Evolutionary conservation across 37 sponge, comb jelly and placozoan species (phyloP), one percentile per base, ranked within the genome.

Genomic region (Dysidea cf. avara): DNA sequence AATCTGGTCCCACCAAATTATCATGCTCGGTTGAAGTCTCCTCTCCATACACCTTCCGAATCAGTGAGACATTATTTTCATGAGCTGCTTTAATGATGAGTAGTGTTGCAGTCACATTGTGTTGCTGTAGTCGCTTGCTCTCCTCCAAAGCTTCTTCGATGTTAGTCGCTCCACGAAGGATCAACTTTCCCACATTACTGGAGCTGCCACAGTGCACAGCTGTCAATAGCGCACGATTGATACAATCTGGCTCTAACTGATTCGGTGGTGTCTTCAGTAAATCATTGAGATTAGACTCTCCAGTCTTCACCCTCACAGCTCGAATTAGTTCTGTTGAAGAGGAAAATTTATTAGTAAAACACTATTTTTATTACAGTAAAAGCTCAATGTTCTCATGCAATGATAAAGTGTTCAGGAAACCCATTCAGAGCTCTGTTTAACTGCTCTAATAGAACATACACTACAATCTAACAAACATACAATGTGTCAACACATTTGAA

Each of bases 251-350:
- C 21, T 78, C 64, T 1, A 75, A 12, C 34, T 38, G 38, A 3
- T 83, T 43, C 9, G 5, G 46, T 43, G 46, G 46, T 43, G 46
- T 43, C 46, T 43, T 43, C 46, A 89, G 61, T 0, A 89, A 80
- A 21, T 83, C 80, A 32, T 77, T 79, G 18, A 89, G 48, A 18
- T 52, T 74, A 50, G 66, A 39, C n/a, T 80, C 79, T 62, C 80
- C 49, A 14, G 71, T 83, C 36, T 79, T 68, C 1, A 89, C 90
- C 36, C 79, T 68, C 1, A 89, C 90, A 36, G 81, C 90, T 38
- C 79, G 78, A 24, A 89, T 83, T 28, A 89, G 69, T 17, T 82
- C 90, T 89, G 60, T 5, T 52, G 13, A 0, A 20, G 13, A 33
- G 16, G 24, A 2, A n/a, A n/a, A n/a, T n/a, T n/a, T n/a, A n/a